A percentile compares a stretch with the other conserved stretches of the same genome.
Evolutionary conservation across 2,888 invertebrate species (phyloP).

Genomic region (Leptinotarsa peninsularis): DNA sequence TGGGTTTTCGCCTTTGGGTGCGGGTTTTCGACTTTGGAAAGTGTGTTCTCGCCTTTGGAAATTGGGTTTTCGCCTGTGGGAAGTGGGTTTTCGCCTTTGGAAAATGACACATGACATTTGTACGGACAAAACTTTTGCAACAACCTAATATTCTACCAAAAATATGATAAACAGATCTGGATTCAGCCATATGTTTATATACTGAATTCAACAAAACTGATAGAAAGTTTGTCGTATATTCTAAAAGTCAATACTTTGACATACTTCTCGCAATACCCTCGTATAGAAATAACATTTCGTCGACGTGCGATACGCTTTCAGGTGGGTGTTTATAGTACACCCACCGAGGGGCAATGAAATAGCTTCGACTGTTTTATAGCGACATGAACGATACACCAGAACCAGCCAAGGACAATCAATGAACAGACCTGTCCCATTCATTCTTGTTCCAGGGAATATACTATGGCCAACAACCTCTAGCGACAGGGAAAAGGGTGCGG

Average conservation of each 20-base stretch:
- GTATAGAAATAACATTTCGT: neutral
- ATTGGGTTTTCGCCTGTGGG: no score
- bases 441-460: neutral
- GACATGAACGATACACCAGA: neutral
- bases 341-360: neutral
- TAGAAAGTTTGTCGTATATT: neutral
- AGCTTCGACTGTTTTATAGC: neutral
- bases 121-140: no score
- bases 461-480: slow-evolving; percentile 27
- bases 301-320: neutral
- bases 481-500: slow-evolving; percentile 17
- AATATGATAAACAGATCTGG: no score
- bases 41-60: no score
- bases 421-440: slow-evolving; percentile 33
- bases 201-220: no score
- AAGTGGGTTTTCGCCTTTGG: no score
- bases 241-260: neutral
- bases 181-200: no score
- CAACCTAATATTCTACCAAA: no score
- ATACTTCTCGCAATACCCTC: neutral
- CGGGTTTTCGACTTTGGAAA: no score
- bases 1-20: no score
- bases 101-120: no score
- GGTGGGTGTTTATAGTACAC: slow-evolving; percentile 7
- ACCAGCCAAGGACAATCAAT: slow-evolving; percentile 31